A percentile compares a stretch with the other conserved stretches of the same genome.
These are phyloP conservation scores for Synanthedon vespiformis DNA, from an alignment of 2,888 invertebrate genomes.

Conservation along the genomic window DNA sequence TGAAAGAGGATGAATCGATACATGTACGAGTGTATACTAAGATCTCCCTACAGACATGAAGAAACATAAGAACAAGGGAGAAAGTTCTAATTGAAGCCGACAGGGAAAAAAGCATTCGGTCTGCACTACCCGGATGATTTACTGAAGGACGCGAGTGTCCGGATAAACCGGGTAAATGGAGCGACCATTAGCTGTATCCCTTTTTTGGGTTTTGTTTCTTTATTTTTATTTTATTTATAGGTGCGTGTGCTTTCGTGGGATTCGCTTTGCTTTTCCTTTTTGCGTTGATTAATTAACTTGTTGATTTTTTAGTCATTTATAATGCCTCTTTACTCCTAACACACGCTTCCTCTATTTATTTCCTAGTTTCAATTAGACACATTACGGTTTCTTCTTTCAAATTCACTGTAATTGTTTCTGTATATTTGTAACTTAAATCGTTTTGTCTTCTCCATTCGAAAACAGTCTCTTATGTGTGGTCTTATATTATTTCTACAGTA, in stretches of 20 bases:
- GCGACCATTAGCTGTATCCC: conserved; percentile 37
- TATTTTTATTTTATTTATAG: conserved; percentile 23
- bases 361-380: too few relatives aligned
- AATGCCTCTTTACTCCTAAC: too few relatives aligned
- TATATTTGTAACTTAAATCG: too few relatives aligned
- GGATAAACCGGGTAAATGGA: conserved; percentile 42
- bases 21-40: not conserved
- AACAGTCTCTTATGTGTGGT: too few relatives aligned
- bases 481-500: too few relatives aligned
- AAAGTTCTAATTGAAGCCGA: conserved; percentile 27
- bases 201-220: conserved; percentile 16
- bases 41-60: not conserved
- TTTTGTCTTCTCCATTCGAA: too few relatives aligned
- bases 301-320: conserved; percentile 3
- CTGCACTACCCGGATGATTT: conserved; percentile 27
- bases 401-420: too few relatives aligned
- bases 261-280: conserved; percentile 11
- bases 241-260: conserved; percentile 13
- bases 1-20: not conserved
- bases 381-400: too few relatives aligned
- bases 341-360: too few relatives aligned
- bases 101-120: conserved; percentile 17
- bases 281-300: conserved; percentile 29
- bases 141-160: conserved; percentile 28
- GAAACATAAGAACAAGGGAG: conserved; percentile 4